Evolutionary conservation across 2,888 invertebrate genomes (phyloP).

Genomic region (Tubulanus polymorphus): DNA sequence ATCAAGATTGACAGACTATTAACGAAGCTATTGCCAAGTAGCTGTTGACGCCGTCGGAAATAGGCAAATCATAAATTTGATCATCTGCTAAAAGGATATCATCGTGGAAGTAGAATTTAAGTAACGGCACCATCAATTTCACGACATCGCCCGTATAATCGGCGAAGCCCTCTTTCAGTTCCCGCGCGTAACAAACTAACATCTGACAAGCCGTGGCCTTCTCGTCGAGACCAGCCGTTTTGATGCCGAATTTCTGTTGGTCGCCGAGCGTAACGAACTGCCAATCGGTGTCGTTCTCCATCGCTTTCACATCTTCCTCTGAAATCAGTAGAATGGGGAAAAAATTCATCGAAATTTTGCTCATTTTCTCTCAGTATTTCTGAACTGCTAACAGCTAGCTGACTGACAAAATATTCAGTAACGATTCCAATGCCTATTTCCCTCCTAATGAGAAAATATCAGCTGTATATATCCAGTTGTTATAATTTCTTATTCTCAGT

Average conservation of each 20-base stretch:
- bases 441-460: too few species aligned
- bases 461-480: too few species aligned
- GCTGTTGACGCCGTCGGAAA: too few species aligned
- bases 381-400: too few species aligned
- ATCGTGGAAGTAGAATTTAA: conserved; percentile 69
- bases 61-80: too few species aligned
- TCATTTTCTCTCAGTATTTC: too few species aligned
- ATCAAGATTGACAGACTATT: too few species aligned
- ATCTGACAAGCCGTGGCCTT: conserved; percentile 95
- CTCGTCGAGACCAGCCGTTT: conserved; percentile 89
- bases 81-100: conserved; percentile 44
- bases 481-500: too few species aligned
- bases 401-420: too few species aligned
- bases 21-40: too few species aligned
- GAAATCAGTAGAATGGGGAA: conserved; percentile 20
- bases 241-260: conserved; percentile 88
- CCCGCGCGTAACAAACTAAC: conserved; percentile 91
- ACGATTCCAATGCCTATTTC: too few species aligned
- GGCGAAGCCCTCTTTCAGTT: conserved; percentile 80
- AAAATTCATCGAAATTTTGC: too few species aligned
- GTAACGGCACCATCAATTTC: conserved; percentile 56
- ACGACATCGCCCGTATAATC: conserved; percentile 67
- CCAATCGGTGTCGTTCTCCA: conserved; percentile 87
- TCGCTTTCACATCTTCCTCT: conserved; percentile 63
- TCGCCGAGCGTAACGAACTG: conserved; percentile 90